Percentiles rank a stretch among this genome's conserved stretches.
Conservation (phyloP, 2,797 vertebrate genomes). For the Chromobotia macracanthus region DNA sequence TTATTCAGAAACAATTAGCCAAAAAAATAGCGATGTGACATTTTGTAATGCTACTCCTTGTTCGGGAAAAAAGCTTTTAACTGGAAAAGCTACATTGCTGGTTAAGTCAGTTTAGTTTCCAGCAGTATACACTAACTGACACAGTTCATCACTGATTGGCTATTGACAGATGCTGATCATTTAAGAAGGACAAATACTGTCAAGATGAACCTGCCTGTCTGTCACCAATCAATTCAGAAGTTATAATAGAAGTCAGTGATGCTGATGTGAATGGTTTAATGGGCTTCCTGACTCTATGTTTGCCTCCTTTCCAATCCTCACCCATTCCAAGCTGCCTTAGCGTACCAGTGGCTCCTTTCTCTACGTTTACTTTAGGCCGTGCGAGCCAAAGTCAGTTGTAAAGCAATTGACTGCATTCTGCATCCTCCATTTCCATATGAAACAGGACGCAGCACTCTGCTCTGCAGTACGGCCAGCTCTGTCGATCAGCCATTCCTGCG, state of each 20-base stretch:
- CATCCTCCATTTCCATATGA: conserved; percentile 85
- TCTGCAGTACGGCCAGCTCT: conserved; percentile 73
- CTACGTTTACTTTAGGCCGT: conserved; percentile 69
- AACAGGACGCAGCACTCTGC: conserved; percentile 76
- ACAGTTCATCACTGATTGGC: too few species aligned
- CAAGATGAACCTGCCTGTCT: too few species aligned
- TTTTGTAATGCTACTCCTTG: too few species aligned
- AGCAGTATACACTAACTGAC: too few species aligned
- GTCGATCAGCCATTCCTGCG: conserved; percentile 69
- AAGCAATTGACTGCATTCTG: conserved; percentile 84
- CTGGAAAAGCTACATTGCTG: too few species aligned
- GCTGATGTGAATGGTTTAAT: conserved; percentile 60
- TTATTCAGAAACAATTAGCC: too few species aligned
- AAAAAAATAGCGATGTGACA: too few species aligned
- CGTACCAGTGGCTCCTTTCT: conserved; percentile 60
- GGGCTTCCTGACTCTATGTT: conserved; percentile 59
- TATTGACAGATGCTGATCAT: too few species aligned
- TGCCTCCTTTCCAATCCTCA: conserved; percentile 60
- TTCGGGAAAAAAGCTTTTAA: too few species aligned
- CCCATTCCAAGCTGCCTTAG: conserved; percentile 39
- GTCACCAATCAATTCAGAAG: too few species aligned
- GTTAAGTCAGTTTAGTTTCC: too few species aligned
- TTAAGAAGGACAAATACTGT: too few species aligned
- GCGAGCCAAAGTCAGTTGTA: conserved; percentile 85
- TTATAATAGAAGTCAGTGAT: conserved; percentile 43